Base-by-base conservation (phyloP, 2,113 vertebrate genomes). In the Pogona vitticeps region DNA sequence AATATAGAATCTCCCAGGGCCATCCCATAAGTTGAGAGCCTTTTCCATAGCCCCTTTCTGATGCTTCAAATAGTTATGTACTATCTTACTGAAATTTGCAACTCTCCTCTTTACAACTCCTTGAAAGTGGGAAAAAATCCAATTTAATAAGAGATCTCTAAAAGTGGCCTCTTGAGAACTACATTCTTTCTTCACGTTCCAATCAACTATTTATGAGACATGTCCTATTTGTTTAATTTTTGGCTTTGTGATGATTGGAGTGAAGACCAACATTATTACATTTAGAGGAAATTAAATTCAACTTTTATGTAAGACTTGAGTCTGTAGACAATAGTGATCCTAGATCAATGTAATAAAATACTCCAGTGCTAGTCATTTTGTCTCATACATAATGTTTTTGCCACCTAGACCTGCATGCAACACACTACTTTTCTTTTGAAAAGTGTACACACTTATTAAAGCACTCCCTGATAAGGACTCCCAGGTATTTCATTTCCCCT, bases 281-380 rank as follows among this genome's bases (percentile, higher is more conserved):
- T 83, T 91, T 36, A 86, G 28, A 83, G 31, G 36, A 90, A 87
- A 90, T 89, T 68, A 87, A 86, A 81, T 78, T 14, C 63, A 13
- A 42, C 58, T 1, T 76, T 6, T 92, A 86, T 87, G 61, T 2
- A 78, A 90, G 17, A 71, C 46, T 61, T 84, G 28, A 70, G 6
- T 15, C 15, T 81, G n/a, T 1, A 88, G 59, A 85, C 9, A 72
- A 77, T 56, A 88, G 28, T 40, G 13, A 89, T 31, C 7, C 6
- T 21, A 3, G 2, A 31, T 15, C 58, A 79, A 82, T 31, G 46
- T 20, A 61, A 1, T 40, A 76, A 65, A 84, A 67, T 36, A 42
- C 1, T n/a, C 0, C 86, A 46, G 46, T 42, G 4, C 58, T 63
- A 61, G 17, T 52, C n/a, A 38, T 73, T 73, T 63, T 80, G 20